Base-by-base conservation (phyloP, 2,888 invertebrate species). In the Nomada flava region DNA sequence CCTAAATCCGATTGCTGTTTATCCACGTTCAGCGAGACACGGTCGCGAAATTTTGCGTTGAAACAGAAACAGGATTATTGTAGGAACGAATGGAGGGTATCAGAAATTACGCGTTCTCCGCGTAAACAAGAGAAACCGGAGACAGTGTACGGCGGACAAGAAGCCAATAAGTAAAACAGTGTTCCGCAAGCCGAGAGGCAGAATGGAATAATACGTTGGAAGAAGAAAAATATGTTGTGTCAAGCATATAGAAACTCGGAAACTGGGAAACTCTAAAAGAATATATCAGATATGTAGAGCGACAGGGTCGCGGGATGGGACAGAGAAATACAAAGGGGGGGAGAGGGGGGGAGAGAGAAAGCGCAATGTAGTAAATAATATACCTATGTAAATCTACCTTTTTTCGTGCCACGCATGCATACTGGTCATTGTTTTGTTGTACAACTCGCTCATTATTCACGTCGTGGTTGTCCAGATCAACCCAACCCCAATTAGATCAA, bases 391-490 rank as follows among this genome's bases (percentile, higher is more conserved):
- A 86, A 89, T 91, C 90, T 91, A 91, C 89, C 88, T 89, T 89
- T 88, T 87, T 88, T 89, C 91, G 91, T 91, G 91, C 91, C 89
- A 90, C 89, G 87, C 91, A 90, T 91, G 89, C 89, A 89, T 89
- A 86, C 72, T 76, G 77, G 69, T 89, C 78, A 77, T 76, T 82
- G 79, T 84, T 76, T 75, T 64, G 82, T 82, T 71, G 78, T 82
- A 80, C 65, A 84, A 44, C 82, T 76, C 81, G 69, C 55, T 68
- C 29, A 71, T 72, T 57, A 68, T 82, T 76, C 74, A 53, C 69
- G 71, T 63, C 53, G 68, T 36, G 70, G 71, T 68, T 63, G 62
- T 74, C 87, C 44, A 64, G 79, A 83, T 78, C 78, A 84, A 84
- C 77, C 84, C 86, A 79, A 75, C 83, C 85, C 84, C 83, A 76